Conservation (phyloP, 2,113 vertebrate genomes). For the Tetrax tetrax region DNA sequence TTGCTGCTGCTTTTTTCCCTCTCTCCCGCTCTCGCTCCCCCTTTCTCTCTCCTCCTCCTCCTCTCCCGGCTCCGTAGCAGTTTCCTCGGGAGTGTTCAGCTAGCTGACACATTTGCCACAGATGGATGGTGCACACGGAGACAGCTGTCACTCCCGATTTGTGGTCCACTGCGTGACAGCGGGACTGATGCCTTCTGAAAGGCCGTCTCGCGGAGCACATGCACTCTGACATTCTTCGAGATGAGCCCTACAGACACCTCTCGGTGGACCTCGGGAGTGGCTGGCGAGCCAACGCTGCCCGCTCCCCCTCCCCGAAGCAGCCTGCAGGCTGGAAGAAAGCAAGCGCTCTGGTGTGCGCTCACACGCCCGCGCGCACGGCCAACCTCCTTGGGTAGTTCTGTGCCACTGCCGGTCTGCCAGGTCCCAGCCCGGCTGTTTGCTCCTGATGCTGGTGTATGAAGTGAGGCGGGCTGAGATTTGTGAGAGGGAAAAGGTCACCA, state of each 20-base stretch:
- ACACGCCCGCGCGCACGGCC: not conserved
- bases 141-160: conserved; percentile 87
- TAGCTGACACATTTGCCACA: conserved; percentile 90
- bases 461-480: conserved; percentile 3
- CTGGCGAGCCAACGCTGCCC: conserved; percentile 61
- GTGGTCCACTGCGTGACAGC: conserved; percentile 79
- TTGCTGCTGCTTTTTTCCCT: not conserved
- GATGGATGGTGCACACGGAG: conserved; percentile 87
- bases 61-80: conserved; percentile 50
- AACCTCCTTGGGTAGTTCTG: conserved; percentile 11
- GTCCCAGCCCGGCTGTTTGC: conserved; percentile 37
- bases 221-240: conserved; percentile 83
- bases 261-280: conserved; percentile 80
- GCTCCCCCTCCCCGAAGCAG: conserved; percentile 70
- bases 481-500: conserved; percentile 25
- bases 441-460: not conserved
- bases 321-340: conserved; percentile 76
- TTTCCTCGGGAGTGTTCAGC: conserved; percentile 74
- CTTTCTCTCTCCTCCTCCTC: conserved; percentile 47
- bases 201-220: conserved; percentile 78
- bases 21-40: not conserved
- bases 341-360: not conserved
- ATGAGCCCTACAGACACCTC: conserved; percentile 78
- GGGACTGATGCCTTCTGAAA: conserved; percentile 84
- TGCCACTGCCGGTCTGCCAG: not conserved